Percentiles rank a stretch among this genome's conserved stretches.
Conservation (phyloP, 1,140 invertebrate species). For the Wasmannia auropunctata region DNA sequence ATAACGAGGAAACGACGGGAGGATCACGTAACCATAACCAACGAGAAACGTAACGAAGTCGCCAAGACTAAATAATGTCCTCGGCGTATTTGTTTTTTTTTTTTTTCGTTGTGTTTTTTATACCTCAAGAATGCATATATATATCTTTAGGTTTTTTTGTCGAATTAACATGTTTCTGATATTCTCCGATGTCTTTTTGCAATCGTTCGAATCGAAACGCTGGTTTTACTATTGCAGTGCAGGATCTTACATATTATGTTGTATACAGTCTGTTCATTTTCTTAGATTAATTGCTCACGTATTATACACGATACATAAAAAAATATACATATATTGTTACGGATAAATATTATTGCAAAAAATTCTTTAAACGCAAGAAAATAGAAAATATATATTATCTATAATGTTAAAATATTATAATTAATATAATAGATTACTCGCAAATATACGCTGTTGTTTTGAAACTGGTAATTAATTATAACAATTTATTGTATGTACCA, state of each 20-base stretch:
- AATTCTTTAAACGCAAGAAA: not conserved
- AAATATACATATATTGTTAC: not conserved
- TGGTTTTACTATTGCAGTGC: not conserved
- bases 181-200: not conserved
- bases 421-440: not conserved
- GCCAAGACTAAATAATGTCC: constrained; percentile 9
- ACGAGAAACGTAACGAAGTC: not conserved
- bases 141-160: not conserved
- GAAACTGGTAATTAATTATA: too few relatives aligned
- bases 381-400: not conserved
- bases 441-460: not conserved
- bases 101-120: not conserved
- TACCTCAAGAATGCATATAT: not conserved
- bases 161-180: constrained; percentile 3
- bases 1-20: not conserved
- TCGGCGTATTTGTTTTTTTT: not conserved
- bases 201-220: not conserved
- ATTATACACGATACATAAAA: not conserved
- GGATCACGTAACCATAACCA: not conserved
- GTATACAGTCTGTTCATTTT: not conserved
- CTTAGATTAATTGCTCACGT: not conserved
- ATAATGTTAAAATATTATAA: too few relatives aligned
- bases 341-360: not conserved
- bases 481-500: too few relatives aligned
- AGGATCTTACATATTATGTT: not conserved